A percentile compares a stretch with the other conserved stretches of the same genome.
phyloP scores from a whole-genome alignment of 2,888 invertebrate genomes.

The Diploptera punctata region DNA sequence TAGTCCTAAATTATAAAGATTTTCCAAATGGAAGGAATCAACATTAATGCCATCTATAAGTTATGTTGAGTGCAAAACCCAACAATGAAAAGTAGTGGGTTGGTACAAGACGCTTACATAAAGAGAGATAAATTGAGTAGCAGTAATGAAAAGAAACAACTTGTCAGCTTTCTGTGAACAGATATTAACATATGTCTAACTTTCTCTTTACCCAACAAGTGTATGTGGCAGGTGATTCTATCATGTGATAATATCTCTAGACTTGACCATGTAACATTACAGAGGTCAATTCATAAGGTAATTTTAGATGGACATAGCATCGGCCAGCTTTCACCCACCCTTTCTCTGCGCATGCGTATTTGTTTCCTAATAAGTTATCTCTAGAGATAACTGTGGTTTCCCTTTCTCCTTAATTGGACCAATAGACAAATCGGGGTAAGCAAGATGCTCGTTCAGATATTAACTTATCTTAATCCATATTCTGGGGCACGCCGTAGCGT shows the following conservation, averaged over 20 bases:
- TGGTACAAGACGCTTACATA: no score
- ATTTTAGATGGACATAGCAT: background rate
- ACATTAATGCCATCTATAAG: no score
- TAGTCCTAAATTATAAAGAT: no score
- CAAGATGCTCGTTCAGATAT: no score
- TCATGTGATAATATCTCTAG: background rate
- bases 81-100: no score
- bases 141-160: background rate
- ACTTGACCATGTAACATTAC: background rate
- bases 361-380: background rate
- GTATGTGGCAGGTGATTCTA: background rate
- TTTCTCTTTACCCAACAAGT: background rate
- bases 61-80: no score
- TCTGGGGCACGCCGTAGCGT: no score
- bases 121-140: no score
- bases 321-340: background rate
- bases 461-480: no score
- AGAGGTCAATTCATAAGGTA: background rate
- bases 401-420: conserved; percentile 3
- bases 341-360: background rate
- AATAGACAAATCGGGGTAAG: no score
- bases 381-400: background rate
- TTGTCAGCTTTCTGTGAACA: no score
- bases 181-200: background rate
- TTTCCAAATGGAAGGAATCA: no score